Conservation (phyloP, 2,888 invertebrate genomes). For the Ligdia adustata region DNA sequence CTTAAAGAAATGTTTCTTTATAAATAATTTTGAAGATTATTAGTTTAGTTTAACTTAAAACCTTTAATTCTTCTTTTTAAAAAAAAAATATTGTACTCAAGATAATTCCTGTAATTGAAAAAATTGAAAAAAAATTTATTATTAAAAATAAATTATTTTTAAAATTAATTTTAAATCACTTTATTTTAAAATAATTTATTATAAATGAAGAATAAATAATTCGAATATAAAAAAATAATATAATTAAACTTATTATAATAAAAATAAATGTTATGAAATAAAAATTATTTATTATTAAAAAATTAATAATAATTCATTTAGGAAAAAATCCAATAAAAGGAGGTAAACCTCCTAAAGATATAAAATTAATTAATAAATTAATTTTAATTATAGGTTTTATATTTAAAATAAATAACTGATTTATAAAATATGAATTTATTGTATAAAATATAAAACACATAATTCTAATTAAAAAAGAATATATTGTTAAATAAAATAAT, state of each 20-base stretch:
- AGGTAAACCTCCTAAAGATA: constrained; percentile 84
- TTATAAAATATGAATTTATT: constrained; percentile 76
- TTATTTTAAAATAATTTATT: constrained; percentile 75
- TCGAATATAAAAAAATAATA: constrained; percentile 83
- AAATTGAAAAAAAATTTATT: constrained; percentile 54
- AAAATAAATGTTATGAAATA: constrained; percentile 70
- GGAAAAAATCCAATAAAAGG: constrained; percentile 86
- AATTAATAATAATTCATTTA: constrained; percentile 85
- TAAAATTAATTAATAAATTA: constrained; percentile 77
- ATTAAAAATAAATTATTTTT: constrained; percentile 58
- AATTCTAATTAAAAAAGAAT: constrained; percentile 70
- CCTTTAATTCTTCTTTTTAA: constrained; percentile 54
- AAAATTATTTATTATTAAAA: constrained; percentile 69
- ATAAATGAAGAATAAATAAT: constrained; percentile 75
- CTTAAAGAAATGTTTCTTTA: constrained; percentile 83
- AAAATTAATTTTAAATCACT: constrained; percentile 67
- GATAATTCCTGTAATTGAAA: constrained; percentile 59
- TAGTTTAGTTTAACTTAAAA: constrained; percentile 85
- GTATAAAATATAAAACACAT: constrained; percentile 74
- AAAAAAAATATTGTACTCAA: constrained; percentile 63
- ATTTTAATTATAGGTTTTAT: constrained; percentile 74
- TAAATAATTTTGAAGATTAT: constrained; percentile 86
- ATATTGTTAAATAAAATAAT: constrained; percentile 72
- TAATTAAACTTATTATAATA: constrained; percentile 80
- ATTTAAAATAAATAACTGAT: constrained; percentile 76